Evolutionary conservation across 2,797 vertebrate species (phyloP).

Genomic region (Falco concolor): DNA sequence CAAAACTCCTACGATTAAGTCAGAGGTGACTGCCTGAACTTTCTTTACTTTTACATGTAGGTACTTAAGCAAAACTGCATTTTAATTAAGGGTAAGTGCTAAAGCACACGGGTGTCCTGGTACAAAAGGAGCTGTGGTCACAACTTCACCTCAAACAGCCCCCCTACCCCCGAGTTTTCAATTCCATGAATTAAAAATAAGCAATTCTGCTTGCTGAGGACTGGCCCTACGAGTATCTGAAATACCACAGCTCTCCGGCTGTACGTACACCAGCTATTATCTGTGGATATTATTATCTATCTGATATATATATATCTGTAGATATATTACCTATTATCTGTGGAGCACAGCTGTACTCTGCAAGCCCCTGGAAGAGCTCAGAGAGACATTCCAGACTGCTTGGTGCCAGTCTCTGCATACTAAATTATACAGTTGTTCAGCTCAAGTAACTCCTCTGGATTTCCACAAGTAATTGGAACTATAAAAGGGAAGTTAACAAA

Average conservation of each 20-base stretch:
- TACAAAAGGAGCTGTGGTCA: neutral
- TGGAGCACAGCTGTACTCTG: neutral
- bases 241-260: neutral
- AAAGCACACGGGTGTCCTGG: accelerated
- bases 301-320: too few relatives aligned
- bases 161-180: neutral
- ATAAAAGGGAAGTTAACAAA: neutral
- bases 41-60: neutral
- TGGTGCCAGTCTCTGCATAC: neutral
- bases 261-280: neutral
- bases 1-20: neutral
- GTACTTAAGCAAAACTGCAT: neutral
- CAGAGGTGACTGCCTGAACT: neutral
- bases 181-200: neutral
- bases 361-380: neutral
- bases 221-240: neutral
- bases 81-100: neutral
- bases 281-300: neutral
- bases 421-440: neutral
- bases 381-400: neutral
- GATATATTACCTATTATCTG: neutral
- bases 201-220: neutral
- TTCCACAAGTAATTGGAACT: neutral
- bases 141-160: neutral
- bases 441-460: neutral